These are phyloP conservation scores for Clarias fuscus DNA, from an alignment of 2,797 vertebrate species.

Conservation along the genomic window DNA sequence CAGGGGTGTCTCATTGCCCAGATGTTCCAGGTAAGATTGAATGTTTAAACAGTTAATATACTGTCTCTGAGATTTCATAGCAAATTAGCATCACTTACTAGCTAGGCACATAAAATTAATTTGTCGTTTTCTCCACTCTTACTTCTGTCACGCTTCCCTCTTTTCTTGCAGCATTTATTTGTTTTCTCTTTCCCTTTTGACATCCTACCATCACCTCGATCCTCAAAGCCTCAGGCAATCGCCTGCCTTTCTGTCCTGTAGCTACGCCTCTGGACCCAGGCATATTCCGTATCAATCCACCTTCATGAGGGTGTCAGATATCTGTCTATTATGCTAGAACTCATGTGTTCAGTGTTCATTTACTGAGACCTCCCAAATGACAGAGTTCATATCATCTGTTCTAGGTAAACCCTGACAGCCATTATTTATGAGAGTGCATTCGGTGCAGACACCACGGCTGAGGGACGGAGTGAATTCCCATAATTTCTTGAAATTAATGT, in stretches of 20 bases:
- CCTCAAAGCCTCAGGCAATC: neutral
- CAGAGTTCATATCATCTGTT: neutral
- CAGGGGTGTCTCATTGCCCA: neutral
- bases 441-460: neutral
- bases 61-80: neutral
- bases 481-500: conserved; percentile 7
- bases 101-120: neutral
- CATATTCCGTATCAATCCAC: neutral
- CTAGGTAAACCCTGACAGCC: neutral
- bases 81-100: neutral
- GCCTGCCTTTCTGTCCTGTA: neutral
- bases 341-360: conserved; percentile 1
- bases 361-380: conserved; percentile 2
- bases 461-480: neutral
- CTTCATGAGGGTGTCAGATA: conserved; percentile 11
- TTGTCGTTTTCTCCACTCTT: neutral
- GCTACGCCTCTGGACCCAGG: conserved; percentile 15
- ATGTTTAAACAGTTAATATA: neutral
- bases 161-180: neutral
- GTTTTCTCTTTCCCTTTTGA: neutral
- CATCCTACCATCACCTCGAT: neutral
- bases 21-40: neutral
- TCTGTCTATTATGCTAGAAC: neutral
- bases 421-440: neutral
- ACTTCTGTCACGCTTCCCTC: neutral